Conservation (phyloP, 2,797 vertebrate genomes). For the Micropoecilia bifurca region DNA sequence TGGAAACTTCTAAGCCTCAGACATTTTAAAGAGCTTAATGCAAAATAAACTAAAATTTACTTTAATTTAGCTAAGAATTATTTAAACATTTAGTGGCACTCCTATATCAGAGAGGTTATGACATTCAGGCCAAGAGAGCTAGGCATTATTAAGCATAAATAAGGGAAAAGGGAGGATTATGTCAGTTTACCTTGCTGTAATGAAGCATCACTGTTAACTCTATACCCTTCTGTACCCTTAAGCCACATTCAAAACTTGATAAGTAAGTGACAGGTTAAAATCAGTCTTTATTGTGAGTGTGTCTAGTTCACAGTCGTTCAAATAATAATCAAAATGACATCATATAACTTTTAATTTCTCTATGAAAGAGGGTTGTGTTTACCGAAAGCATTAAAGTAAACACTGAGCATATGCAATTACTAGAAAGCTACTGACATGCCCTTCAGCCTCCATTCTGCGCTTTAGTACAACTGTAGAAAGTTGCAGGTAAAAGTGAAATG, state of each 20-base stretch:
- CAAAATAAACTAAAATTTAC: neutral
- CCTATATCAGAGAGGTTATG: neutral
- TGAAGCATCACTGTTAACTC: neutral
- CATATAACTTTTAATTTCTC: neutral
- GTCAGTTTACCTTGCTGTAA: neutral
- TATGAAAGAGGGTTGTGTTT: neutral
- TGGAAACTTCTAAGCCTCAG: neutral
- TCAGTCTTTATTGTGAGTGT: neutral
- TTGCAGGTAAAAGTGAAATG: slow-evolving; percentile 5
- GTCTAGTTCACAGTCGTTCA: neutral
- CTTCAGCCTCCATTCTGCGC: neutral
- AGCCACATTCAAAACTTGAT: neutral
- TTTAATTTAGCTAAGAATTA: neutral
- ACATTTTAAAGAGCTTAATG: neutral
- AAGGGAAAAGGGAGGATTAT: neutral
- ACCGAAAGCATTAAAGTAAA: neutral
- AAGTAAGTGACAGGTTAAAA: neutral
- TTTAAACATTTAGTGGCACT: neutral
- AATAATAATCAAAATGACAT: neutral
- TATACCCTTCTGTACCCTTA: too few relatives aligned
- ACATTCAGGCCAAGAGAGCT: neutral
- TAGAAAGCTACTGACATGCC: neutral
- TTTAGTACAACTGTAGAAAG: neutral
- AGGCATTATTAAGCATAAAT: neutral
- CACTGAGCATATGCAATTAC: neutral